phyloP scores from a whole-genome alignment of 2,888 invertebrate species.

The Bimastos eiseni region DNA sequence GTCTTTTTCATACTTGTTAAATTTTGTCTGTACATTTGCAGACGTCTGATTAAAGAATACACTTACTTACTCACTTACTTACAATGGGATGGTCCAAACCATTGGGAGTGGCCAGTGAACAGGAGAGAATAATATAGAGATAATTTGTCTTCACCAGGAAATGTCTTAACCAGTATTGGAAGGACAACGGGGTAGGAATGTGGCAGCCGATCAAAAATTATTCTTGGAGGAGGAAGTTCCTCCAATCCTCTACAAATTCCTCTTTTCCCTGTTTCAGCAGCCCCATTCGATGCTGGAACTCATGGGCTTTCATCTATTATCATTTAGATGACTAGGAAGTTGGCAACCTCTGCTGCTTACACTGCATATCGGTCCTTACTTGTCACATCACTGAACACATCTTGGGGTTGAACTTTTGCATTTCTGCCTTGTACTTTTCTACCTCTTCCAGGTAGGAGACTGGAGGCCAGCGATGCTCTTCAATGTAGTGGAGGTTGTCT shows the following conservation, averaged over 20 bases:
- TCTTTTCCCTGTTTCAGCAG: neutral
- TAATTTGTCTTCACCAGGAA: too few relatives aligned
- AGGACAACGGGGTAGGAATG: too few relatives aligned
- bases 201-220: too few relatives aligned
- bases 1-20: too few relatives aligned
- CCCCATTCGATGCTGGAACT: neutral
- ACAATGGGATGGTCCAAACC: too few relatives aligned
- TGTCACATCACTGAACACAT: conserved; percentile 27
- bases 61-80: too few relatives aligned
- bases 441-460: conserved; percentile 53
- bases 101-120: too few relatives aligned
- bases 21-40: too few relatives aligned
- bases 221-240: neutral
- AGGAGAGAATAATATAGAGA: too few relatives aligned
- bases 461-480: conserved; percentile 57
- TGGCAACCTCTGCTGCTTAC: neutral
- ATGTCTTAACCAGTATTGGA: too few relatives aligned
- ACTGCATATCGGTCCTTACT: neutral
- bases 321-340: neutral
- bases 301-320: neutral
- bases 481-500: conserved; percentile 49
- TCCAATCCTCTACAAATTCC: neutral
- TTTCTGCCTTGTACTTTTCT: conserved; percentile 49
- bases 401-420: conserved; percentile 23
- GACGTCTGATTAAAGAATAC: too few relatives aligned